Base-by-base conservation (phyloP, 1,140 invertebrate species). In the Sweltsa coloradensis region DNA sequence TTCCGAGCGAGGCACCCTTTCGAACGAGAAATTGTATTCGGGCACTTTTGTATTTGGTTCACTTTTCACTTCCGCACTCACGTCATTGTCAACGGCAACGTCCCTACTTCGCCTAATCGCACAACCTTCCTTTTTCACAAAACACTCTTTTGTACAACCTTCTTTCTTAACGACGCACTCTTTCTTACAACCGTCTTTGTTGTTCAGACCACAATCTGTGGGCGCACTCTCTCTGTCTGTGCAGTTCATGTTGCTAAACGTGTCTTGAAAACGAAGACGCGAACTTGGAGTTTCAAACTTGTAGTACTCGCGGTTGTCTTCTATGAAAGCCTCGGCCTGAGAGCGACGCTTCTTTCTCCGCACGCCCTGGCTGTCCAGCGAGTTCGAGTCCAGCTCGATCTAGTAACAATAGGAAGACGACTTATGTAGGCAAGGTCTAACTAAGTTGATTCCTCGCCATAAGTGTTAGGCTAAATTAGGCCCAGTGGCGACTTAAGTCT, bases 1-100 rank as follows among this genome's bases (percentile, higher is more conserved):
- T 55, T 87, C 83, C 31, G 73, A 75, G 40, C 61, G 66, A 3
- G 84, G 85, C 47, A 84, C 64, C 14, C 66, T 71, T 63, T 88
- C 83, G 57, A 88, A 88, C 0, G 83, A 78, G 59, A 85, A 88
- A 43, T 76, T 0, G 43, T 9, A 34, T 45, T 34, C 21, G 13
- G 13, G 41, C 44, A 19, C n/a, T 22, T 31, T 45, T 29, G 13
- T 26, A 44, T 36, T 46, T 39, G 5, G 26, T 18, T 5, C 47
- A 18, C 5, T 48, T 37, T 22, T 42, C 44, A 29, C 29, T 48
- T n/a, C n/a, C n/a, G 23, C 37, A 36, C 53, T 67, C 61, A 65
- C 63, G 65, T 45, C 64, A 64, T 57, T 66, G 54, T 51, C 63
- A 65, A 34, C 51, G 56, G 34, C 68, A 51, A 49, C 23, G 57